Evolutionary conservation across 2,113 vertebrate genomes (phyloP).

Genomic region (Cygnus atratus): DNA sequence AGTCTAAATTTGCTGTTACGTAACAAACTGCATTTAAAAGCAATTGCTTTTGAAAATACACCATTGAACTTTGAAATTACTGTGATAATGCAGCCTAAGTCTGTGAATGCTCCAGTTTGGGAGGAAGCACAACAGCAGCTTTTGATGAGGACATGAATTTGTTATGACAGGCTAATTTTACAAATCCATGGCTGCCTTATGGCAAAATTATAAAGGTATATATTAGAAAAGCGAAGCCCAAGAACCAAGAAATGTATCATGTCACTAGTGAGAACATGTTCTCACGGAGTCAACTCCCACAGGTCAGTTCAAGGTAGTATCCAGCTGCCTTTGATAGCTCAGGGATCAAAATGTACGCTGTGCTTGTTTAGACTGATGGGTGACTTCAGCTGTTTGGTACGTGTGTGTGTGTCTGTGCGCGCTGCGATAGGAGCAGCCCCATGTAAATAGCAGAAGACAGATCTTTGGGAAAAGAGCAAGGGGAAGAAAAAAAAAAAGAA

Average conservation of each 20-base stretch:
- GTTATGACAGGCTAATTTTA: constrained; percentile 71
- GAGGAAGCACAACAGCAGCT: constrained; percentile 49
- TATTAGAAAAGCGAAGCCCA: not conserved
- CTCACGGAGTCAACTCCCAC: not conserved
- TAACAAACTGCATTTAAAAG: constrained; percentile 58
- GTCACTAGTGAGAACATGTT: constrained; percentile 28
- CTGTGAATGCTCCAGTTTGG: constrained; percentile 34
- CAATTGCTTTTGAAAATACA: constrained; percentile 60
- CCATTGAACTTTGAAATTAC: constrained; percentile 58
- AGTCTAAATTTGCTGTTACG: constrained; percentile 42
- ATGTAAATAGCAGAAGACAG: not conserved
- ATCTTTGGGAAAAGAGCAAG: not conserved
- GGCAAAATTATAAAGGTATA: constrained; percentile 52
- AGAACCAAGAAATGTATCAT: not conserved
- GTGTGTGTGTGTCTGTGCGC: not conserved
- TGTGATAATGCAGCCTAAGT: constrained; percentile 43
- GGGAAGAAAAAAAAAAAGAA: not conserved
- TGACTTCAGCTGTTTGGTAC: not conserved
- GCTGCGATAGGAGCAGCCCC: not conserved
- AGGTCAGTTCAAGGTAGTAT: constrained; percentile 19
- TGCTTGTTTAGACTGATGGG: constrained; percentile 5
- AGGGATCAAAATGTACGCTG: not conserved
- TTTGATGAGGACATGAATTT: constrained; percentile 73
- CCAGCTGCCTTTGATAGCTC: not conserved
- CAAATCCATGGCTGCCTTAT: constrained; percentile 59